Base-by-base conservation (phyloP, 2,888 invertebrate species). In the Stramonita haemastoma region DNA sequence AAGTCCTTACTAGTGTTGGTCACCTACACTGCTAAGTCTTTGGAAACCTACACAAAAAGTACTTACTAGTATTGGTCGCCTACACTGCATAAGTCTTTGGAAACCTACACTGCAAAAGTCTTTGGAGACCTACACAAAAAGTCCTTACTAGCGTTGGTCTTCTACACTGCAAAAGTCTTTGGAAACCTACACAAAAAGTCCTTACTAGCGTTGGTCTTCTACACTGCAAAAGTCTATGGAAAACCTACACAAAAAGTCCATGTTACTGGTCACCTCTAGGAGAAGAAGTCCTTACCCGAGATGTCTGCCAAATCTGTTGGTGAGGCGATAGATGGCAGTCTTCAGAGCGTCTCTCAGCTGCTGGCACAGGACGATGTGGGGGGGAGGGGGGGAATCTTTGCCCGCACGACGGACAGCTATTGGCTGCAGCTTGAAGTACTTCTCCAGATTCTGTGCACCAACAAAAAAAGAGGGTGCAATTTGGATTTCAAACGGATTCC, bases 381-480 rank as follows among this genome's bases (percentile, higher is more conserved):
- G 93, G 87, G 92, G 92, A 22, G 93, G 89, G 13, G 92, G 90
- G 4, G 91, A 87, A 85, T 94, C 94, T 84, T 90, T 89, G 57
- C 91, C 81, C 22, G 89, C 86, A 15, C 93, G 91, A 36, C 94
- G 92, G 11, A 92, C 90, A 2, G 92, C 91, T 32, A 92, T 92
- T 15, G 95, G 92, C 17, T 93, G 93, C 88, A 95, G 90, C 91
- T 95, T 95, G 88, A 95, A 93, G 90, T 95, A 94, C 91, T 95
- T 95, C 87, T 95, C 95, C 70, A 95, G 92, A 89, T 94, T 94
- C 95, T 95, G 91, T 13, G 46, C 19, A 83, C 36, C 77, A 22
- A 8, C 57, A 66, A 66, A 29, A 79, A 19, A n/a, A n/a, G n/a
- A 46, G 46, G 46, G 46, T 46, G 8, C 46, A 46, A 46, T 46